Conservation (phyloP, 2,888 invertebrate genomes). For the Acleris cristana region DNA sequence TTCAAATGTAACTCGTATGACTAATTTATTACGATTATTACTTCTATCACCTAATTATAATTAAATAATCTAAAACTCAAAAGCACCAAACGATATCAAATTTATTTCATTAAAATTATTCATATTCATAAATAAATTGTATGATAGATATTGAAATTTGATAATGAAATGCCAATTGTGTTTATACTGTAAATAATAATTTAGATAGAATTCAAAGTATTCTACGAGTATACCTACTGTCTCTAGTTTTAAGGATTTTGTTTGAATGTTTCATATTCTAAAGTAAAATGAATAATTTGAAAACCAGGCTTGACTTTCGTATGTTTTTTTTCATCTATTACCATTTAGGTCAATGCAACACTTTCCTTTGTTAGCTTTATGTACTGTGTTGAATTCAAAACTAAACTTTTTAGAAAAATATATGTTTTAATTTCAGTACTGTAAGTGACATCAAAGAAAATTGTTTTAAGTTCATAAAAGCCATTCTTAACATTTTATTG, state of each 20-base stretch:
- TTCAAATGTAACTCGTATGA: too few species aligned
- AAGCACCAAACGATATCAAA: not conserved
- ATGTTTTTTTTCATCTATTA: too few species aligned
- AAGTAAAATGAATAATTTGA: not conserved
- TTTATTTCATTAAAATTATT: not conserved
- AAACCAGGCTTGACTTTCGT: too few species aligned
- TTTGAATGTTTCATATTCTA: not conserved
- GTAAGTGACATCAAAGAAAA: too few species aligned
- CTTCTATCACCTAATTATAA: not conserved
- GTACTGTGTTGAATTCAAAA: too few species aligned
- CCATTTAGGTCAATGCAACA: too few species aligned
- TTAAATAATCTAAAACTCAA: not conserved
- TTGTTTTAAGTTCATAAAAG: too few species aligned
- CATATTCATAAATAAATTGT: conserved; percentile 5
- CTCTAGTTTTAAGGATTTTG: conserved; percentile 6
- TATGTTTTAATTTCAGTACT: too few species aligned
- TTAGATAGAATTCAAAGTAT: conserved; percentile 28
- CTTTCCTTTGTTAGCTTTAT: too few species aligned
- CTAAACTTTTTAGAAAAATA: too few species aligned
- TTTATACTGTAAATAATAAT: conserved; percentile 23
- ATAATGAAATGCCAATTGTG: conserved; percentile 11
- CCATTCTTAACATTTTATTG: too few species aligned
- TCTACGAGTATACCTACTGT: conserved; percentile 9
- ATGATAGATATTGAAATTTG: conserved; percentile 5
- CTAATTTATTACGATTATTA: too few species aligned